Evolutionary conservation across 2,113 vertebrate genomes (phyloP).

Genomic region (Ptilorrhoa leucosticta): DNA sequence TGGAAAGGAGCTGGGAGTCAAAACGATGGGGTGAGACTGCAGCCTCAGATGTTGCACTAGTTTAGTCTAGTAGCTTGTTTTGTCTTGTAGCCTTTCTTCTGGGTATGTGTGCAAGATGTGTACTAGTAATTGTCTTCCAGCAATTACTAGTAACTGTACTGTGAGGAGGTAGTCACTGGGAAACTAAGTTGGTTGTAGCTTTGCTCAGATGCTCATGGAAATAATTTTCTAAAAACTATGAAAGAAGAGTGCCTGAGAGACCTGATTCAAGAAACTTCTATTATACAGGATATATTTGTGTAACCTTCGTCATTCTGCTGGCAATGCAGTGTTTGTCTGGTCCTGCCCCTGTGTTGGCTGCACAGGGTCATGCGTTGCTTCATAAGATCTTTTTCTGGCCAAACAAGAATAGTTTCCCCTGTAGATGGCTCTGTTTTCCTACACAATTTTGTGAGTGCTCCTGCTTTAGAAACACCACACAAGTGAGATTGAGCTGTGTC

Average conservation of each 20-base stretch:
- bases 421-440: conserved; percentile 64
- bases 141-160: neutral
- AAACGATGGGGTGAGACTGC: neutral
- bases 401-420: conserved; percentile 1
- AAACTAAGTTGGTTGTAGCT: neutral
- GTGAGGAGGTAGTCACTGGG: neutral
- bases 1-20: neutral
- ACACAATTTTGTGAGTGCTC: neutral
- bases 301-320: neutral
- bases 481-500: neutral
- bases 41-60: neutral
- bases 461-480: neutral
- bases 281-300: neutral
- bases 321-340: neutral
- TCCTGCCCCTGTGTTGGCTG: neutral
- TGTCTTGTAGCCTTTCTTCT: neutral
- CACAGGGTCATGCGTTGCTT: accelerated
- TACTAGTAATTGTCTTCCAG: neutral
- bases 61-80: neutral
- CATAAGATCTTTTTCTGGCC: neutral
- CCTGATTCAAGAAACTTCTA: neutral
- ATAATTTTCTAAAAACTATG: neutral
- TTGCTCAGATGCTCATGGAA: neutral
- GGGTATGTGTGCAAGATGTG: neutral
- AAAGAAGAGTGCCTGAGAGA: neutral